phyloP scores from a whole-genome alignment of 2,888 invertebrate genomes.

The Lasius platythorax region DNA sequence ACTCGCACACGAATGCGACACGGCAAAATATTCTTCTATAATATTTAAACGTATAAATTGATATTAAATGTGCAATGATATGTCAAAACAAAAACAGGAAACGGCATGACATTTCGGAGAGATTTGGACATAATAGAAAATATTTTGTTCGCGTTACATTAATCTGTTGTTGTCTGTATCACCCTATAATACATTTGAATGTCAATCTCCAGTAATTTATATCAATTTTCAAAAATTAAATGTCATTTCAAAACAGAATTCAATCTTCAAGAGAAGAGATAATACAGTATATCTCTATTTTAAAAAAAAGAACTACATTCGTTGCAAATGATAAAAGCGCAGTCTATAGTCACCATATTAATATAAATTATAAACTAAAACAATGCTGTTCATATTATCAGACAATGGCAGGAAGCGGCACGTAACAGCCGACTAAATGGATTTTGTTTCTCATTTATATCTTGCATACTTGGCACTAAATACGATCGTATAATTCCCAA shows the following conservation, averaged over 20 bases:
- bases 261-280: neutral
- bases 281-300: neutral
- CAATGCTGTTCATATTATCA: neutral
- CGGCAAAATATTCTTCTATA: neutral
- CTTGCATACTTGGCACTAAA: neutral
- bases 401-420: neutral
- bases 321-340: neutral
- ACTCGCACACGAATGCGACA: neutral
- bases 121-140: neutral
- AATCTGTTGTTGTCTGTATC: neutral
- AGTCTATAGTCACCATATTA: neutral
- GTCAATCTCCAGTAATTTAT: neutral
- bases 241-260: neutral
- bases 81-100: neutral
- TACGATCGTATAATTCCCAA: neutral
- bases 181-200: neutral
- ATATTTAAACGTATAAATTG: neutral
- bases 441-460: neutral
- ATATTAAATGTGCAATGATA: neutral
- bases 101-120: neutral
- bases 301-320: neutral
- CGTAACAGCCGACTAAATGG: neutral
- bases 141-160: neutral
- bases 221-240: neutral
- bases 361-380: neutral